phyloP scores from a whole-genome alignment of 1,140 invertebrate species.

The Nephila pilipes region DNA sequence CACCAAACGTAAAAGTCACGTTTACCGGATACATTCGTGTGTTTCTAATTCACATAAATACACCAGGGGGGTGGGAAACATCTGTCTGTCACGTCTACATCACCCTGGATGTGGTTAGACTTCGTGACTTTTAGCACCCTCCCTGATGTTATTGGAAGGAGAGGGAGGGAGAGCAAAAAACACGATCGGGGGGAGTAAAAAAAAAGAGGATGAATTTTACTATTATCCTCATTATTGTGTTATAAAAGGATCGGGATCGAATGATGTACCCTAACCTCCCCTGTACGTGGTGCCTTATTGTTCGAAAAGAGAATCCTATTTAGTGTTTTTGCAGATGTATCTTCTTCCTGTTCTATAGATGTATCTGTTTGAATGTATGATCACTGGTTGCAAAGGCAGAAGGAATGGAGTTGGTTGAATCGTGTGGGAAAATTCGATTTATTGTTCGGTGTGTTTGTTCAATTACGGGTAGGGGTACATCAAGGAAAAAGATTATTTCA shows the following conservation, averaged over 20 bases:
- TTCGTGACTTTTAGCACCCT: constrained; percentile 70
- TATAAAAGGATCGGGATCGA: constrained; percentile 54
- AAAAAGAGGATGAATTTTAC: constrained; percentile 16
- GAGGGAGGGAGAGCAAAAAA: background rate
- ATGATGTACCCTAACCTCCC: constrained; percentile 9
- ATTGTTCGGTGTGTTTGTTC: background rate
- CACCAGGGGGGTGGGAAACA: constrained; percentile 30
- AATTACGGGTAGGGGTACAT: background rate
- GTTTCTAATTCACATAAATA: constrained; percentile 62
- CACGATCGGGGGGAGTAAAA: background rate
- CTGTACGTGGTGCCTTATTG: background rate
- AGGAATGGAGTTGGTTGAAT: background rate
- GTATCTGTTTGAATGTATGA: background rate
- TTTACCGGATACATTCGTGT: constrained; percentile 42
- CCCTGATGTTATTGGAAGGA: background rate
- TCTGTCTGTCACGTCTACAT: constrained; percentile 64
- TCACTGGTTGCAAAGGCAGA: too few relatives aligned
- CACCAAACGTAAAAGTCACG: constrained; percentile 26
- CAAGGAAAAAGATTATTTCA: too few relatives aligned
- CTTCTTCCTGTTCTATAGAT: background rate
- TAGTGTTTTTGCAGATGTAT: background rate
- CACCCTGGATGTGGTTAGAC: constrained; percentile 54
- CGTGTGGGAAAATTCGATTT: background rate
- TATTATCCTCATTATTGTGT: constrained; percentile 67
- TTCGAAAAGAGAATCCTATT: background rate